Base-by-base conservation (phyloP, 2,888 invertebrate genomes). In the Camponotus fellah region DNA sequence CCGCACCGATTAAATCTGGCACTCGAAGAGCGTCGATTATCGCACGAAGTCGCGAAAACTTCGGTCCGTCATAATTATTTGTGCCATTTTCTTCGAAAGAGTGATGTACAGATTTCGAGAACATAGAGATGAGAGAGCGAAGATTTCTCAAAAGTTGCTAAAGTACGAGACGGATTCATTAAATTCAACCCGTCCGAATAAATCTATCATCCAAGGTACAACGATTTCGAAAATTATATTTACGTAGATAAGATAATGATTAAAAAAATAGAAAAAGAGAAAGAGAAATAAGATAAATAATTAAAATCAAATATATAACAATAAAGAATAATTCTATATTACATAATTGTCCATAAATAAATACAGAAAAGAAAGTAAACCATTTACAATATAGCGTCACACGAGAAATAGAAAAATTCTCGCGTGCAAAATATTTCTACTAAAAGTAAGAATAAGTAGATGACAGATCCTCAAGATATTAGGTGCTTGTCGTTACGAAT, bases 11-110 rank as follows among this genome's bases (percentile, higher is more conserved):
- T 80, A 71, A 71, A 80, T 69, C 71, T 46, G 69, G 46, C 46
- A 71, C 71, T 80, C 79, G 71, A 80, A 21, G 71, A 69, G 71
- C 37, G 71, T 60, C 79, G 79, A 80, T 80, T 80, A 80, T 80
- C 34, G 69, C 69, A 34, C 69, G 34, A 68, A 79, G 58, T 68
- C 60, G 60, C 46, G 69, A 80, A 71, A 80, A 80, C 79, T 80
- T 80, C 37, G 43, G n/a, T 4, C 58, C 79, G 60, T 80, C 60
- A 80, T 80, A 46, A 71, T 80, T 80, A 79, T 79, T 79, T 69
- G 71, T 60, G 71, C 69, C 43, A 46, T 60, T 71, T 80, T 60
- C 79, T 46, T 26, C 60, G 60, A 17, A 60, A 60, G 71, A 71
- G 34, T 17, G 43, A 69, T 80, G 69, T 80, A 80, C 60, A 69